Evolutionary conservation across 2,113 vertebrate genomes (phyloP).

Genomic region (Dipodomys ordii): DNA sequence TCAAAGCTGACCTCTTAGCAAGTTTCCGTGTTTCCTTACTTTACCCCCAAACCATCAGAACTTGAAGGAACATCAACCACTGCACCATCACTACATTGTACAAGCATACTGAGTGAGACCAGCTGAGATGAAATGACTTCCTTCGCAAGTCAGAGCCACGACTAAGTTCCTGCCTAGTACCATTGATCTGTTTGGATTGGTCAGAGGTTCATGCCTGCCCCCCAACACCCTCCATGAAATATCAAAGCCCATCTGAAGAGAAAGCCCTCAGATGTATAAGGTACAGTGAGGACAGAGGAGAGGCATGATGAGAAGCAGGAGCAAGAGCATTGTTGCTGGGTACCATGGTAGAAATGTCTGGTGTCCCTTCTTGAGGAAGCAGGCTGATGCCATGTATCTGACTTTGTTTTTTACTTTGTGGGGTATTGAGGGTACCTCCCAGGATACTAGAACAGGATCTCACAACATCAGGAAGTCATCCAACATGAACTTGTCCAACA

Average conservation of each 20-base stretch:
- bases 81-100: not conserved
- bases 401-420: not conserved
- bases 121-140: not conserved
- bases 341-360: not conserved
- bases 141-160: not conserved
- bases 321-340: not conserved
- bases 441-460: not conserved
- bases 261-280: not conserved
- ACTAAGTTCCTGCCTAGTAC: not conserved
- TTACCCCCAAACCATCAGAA: not conserved
- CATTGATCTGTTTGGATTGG: not conserved
- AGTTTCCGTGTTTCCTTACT: not conserved
- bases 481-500: not conserved
- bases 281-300: not conserved
- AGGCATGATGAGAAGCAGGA: not conserved
- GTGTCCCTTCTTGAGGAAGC: not conserved
- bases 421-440: not conserved
- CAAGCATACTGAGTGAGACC: not conserved
- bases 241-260: not conserved
- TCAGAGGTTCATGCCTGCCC: not conserved
- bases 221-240: not conserved
- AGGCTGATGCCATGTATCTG: not conserved
- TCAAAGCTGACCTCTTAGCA: not conserved
- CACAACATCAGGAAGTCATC: not conserved
- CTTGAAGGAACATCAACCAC: not conserved